Percentiles rank a stretch among this genome's conserved stretches.
phyloP scores from a whole-genome alignment of 2,797 vertebrate species.

The Mionectes olivaceus region DNA sequence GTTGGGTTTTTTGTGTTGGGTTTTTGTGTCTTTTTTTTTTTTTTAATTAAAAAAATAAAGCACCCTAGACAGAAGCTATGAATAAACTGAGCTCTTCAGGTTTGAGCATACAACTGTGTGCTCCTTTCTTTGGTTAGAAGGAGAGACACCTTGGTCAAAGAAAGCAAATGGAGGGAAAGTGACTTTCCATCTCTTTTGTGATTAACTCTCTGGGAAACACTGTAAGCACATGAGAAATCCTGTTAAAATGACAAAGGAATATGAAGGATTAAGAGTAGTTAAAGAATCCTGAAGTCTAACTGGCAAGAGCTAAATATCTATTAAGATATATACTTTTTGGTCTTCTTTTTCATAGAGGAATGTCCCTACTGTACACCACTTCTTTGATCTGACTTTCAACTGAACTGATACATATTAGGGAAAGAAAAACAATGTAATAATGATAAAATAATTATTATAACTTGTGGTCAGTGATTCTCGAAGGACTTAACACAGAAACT shows the following conservation, averaged over 20 bases:
- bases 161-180: constrained; percentile 3
- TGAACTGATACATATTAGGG: not conserved
- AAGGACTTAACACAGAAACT: not conserved
- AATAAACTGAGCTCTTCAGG: not conserved
- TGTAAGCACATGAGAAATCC: not conserved
- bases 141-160: not conserved
- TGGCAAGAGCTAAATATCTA: not conserved
- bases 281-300: not conserved
- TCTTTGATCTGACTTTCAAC: not conserved
- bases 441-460: not conserved
- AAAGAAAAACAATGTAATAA: not conserved
- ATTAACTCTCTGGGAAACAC: constrained; percentile 13
- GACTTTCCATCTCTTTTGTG: not conserved
- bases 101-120: not conserved
- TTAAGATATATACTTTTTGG: not conserved
- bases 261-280: not conserved
- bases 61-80: not conserved
- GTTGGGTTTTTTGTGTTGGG: too few species aligned
- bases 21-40: too few species aligned
- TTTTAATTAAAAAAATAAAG: not conserved
- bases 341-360: not conserved
- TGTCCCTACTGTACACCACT: not conserved
- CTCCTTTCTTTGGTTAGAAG: not conserved
- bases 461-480: not conserved
- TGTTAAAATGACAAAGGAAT: not conserved